Base-by-base conservation (phyloP, 2,888 invertebrate genomes). In the Dolichopus griseipennis region DNA sequence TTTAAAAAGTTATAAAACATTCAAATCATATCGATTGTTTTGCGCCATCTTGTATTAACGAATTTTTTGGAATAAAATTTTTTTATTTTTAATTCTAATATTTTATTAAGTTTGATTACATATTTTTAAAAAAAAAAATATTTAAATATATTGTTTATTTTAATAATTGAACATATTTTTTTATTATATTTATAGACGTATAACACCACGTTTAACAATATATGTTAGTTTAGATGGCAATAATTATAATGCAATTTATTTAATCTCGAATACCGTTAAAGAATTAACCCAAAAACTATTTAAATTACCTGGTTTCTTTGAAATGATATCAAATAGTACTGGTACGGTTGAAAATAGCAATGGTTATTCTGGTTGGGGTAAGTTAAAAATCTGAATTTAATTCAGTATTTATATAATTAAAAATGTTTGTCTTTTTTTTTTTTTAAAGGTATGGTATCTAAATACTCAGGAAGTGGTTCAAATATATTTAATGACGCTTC, bases 221-320 rank as follows among this genome's bases (percentile, higher is more conserved):
- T 96, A 93, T 81, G 88, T 95, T 69, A 90, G 91, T 73, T 82
- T 87, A 72, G 89, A 90, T 75, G 84, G 84, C 68, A 84, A 82
- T 68, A 84, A 85, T 71, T 95, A 90, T 84, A 89, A 90, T 81
- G 93, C 93, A 27, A 83, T 95, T 22, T 95, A 93, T 76, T 83
- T 96, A 74, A 87, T 89, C 74, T 82, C 85, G 5, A 85, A 88
- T 71, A 86, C 86, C 33, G 86, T 87, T 52, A 79, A 80, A 68
- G 93, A 93, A 75, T 80, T 93, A 68, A 77, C 85, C 66, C 82
- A 83, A 71, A 90, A 91, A 75, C 82, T 93, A 52, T 84, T 86
- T 65, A 78, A 82, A 20, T 79, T 92, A 70, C 83, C 89, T 62
- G 87, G 84, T 33, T 78, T 81, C 78, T 76, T 77, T 77, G 73